phyloP scores from a whole-genome alignment of 2,113 vertebrate genomes.

The Jacana jacana region DNA sequence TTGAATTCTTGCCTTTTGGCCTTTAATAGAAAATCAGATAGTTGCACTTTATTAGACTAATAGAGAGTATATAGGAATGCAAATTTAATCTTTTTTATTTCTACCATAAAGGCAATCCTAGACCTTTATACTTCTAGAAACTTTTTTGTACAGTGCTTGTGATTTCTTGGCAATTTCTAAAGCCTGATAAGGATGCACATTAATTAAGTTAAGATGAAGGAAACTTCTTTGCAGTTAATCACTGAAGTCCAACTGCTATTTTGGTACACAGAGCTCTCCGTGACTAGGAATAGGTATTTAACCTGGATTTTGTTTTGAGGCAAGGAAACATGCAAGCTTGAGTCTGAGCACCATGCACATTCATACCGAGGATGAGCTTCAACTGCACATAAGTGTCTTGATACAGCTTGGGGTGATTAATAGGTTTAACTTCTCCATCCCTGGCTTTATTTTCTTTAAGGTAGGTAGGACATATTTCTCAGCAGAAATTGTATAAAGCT shows the following conservation, averaged over 20 bases:
- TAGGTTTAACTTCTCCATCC: background rate
- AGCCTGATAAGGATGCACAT: slow-evolving; percentile 42
- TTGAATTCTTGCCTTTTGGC: slow-evolving; percentile 61
- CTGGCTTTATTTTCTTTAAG: background rate
- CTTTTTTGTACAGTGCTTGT: background rate
- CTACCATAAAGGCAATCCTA: background rate
- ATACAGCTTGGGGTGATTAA: background rate
- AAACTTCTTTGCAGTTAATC: slow-evolving; percentile 15
- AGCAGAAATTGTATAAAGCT: background rate
- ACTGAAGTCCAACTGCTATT: background rate
- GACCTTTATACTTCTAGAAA: background rate
- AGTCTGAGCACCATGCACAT: background rate
- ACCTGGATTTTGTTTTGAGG: background rate
- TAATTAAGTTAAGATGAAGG: slow-evolving; percentile 53
- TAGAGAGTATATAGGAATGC: background rate
- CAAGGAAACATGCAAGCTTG: background rate
- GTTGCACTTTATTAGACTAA: slow-evolving; percentile 41
- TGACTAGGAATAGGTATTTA: background rate
- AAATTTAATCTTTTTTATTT: background rate
- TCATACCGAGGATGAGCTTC: background rate
- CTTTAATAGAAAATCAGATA: slow-evolving; percentile 61
- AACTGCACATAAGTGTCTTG: background rate
- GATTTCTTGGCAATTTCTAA: slow-evolving; percentile 38
- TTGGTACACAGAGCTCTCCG: background rate
- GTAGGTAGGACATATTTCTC: background rate